These are phyloP conservation scores for Synergus gifuensis DNA, from an alignment of 2,888 invertebrate species.

Conservation along the genomic window DNA sequence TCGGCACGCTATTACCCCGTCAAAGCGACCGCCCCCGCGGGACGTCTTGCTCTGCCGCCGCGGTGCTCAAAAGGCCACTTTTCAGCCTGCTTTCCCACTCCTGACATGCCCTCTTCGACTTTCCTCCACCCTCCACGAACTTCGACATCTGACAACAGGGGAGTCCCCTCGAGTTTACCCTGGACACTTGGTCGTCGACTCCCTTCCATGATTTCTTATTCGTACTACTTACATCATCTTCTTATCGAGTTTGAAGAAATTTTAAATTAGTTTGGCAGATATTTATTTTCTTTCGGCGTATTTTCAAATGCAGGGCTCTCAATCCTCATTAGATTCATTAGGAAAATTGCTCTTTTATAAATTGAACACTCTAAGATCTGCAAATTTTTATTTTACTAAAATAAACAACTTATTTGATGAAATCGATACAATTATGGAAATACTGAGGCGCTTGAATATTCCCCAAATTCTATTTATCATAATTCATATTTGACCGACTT, in stretches of 20 bases:
- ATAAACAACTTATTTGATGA: neutral
- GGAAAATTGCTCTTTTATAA: no score
- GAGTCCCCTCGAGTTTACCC: slow-evolving; percentile 14
- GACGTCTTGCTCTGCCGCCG: slow-evolving; percentile 50
- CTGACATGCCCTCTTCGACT: slow-evolving; percentile 5
- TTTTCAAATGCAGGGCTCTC: no score
- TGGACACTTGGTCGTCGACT: neutral
- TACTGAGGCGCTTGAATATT: no score
- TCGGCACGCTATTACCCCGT: slow-evolving; percentile 76
- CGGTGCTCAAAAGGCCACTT: slow-evolving; percentile 54
- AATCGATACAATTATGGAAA: neutral
- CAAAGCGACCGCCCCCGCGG: slow-evolving; percentile 76
- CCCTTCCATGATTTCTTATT: neutral
- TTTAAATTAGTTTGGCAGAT: neutral
- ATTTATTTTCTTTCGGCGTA: slow-evolving; percentile 27
- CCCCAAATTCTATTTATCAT: no score
- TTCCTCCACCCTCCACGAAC: neutral
- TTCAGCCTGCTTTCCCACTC: slow-evolving; percentile 20
- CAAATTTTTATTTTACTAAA: neutral
- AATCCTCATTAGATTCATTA: no score
- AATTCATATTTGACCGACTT: no score
- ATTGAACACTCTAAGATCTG: neutral
- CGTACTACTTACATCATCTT: neutral
- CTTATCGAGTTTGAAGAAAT: neutral
- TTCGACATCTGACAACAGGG: slow-evolving; percentile 6